Percentiles rank a stretch among this genome's conserved stretches.
phyloP scores from a whole-genome alignment of 1,140 invertebrate species.

The Trichonephila clavata region DNA sequence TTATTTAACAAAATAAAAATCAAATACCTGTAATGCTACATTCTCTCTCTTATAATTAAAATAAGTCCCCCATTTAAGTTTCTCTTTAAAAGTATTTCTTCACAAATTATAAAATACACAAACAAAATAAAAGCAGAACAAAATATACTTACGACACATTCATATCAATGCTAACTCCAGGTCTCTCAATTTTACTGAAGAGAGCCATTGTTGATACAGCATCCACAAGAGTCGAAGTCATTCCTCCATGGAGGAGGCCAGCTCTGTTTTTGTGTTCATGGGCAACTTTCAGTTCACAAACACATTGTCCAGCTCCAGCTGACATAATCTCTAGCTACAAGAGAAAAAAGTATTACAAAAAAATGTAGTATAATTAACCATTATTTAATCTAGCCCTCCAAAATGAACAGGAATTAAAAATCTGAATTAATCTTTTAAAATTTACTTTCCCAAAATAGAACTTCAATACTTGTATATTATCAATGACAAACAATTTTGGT shows the following conservation, averaged over 20 bases:
- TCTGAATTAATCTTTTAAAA: too few relatives aligned
- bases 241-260: slow-evolving; percentile 91
- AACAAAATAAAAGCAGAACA: background rate
- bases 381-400: too few relatives aligned
- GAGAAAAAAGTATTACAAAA: background rate
- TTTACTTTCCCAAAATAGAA: too few relatives aligned
- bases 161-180: slow-evolving; percentile 89
- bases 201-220: slow-evolving; percentile 90
- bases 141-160: slow-evolving; percentile 85
- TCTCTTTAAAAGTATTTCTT: background rate
- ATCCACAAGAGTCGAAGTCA: slow-evolving; percentile 91
- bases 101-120: slow-evolving; percentile 12
- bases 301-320: slow-evolving; percentile 81
- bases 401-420: too few relatives aligned
- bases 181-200: slow-evolving; percentile 84
- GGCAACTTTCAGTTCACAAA: slow-evolving; percentile 87
- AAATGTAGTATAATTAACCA: too few relatives aligned
- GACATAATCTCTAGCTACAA: slow-evolving; percentile 86
- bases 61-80: too few relatives aligned
- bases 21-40: too few relatives aligned
- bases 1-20: too few relatives aligned
- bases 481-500: too few relatives aligned
- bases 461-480: too few relatives aligned
- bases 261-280: slow-evolving; percentile 88
- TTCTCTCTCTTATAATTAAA: too few relatives aligned